These are phyloP conservation scores for Toxotes lorentzi DNA, from an alignment of 2,797 vertebrate genomes.

Conservation along the genomic window DNA sequence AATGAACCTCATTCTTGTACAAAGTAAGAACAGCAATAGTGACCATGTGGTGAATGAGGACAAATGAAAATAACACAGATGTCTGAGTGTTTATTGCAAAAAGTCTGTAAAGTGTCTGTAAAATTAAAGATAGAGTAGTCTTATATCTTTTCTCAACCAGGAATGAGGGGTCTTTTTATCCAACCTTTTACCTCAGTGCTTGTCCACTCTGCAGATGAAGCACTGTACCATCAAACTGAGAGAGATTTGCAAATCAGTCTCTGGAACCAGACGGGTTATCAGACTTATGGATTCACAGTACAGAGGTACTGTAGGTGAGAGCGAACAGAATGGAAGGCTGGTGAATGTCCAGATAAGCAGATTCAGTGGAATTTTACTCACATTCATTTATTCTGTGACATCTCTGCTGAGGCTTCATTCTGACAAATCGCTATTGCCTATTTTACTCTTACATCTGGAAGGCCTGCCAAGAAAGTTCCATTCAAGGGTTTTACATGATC, in stretches of 20 bases:
- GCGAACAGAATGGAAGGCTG: neutral
- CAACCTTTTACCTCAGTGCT: neutral
- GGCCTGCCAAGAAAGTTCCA: too few relatives aligned
- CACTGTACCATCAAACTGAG: too few relatives aligned
- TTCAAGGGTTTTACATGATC: too few relatives aligned
- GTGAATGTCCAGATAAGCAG: constrained; percentile 10
- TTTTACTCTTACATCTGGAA: too few relatives aligned
- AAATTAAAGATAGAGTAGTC: neutral
- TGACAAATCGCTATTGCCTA: too few relatives aligned
- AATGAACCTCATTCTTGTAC: neutral
- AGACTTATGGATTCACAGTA: constrained; percentile 4
- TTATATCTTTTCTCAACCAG: neutral
- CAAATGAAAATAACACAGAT: neutral
- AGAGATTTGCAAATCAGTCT: constrained; percentile 44
- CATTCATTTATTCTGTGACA: too few relatives aligned
- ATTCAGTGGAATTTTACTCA: neutral
- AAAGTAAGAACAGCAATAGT: neutral
- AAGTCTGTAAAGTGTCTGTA: neutral
- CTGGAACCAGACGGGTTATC: constrained; percentile 3
- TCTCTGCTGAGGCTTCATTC: too few relatives aligned
- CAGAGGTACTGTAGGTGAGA: neutral
- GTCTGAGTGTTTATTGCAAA: neutral
- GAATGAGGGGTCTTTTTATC: constrained; percentile 19
- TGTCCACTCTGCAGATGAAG: neutral
- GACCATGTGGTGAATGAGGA: neutral